These are phyloP conservation scores for Margaritifera margaritifera DNA, from an alignment of 2,888 invertebrate species.

Conservation along the genomic window DNA sequence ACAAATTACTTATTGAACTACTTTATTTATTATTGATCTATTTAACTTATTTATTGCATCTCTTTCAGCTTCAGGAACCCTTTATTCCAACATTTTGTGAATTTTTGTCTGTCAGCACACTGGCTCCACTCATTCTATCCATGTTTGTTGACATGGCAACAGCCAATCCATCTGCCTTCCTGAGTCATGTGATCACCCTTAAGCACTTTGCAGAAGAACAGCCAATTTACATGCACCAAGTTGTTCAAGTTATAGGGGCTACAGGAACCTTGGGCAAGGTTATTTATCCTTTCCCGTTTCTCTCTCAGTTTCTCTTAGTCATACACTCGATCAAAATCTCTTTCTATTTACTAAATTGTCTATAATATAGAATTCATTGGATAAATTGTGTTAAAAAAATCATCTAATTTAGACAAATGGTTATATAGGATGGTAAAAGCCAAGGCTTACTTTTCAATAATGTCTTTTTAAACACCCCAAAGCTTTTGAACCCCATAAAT, in stretches of 20 bases:
- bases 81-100: slow-evolving; percentile 88
- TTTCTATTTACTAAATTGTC: too few species aligned
- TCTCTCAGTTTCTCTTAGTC: too few species aligned
- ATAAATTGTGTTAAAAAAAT: too few species aligned
- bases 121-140: slow-evolving; percentile 80
- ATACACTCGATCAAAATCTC: not conserved
- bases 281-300: slow-evolving; percentile 20
- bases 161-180: slow-evolving; percentile 81
- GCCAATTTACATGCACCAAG: slow-evolving; percentile 62
- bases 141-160: slow-evolving; percentile 85
- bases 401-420: too few species aligned
- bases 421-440: too few species aligned
- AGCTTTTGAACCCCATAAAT: too few species aligned
- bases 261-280: slow-evolving; percentile 72
- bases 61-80: slow-evolving; percentile 81
- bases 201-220: slow-evolving; percentile 75
- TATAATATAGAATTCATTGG: too few species aligned
- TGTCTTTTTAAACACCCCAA: too few species aligned
- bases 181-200: slow-evolving; percentile 82
- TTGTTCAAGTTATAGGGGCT: slow-evolving; percentile 71
- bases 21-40: not conserved
- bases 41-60: slow-evolving; percentile 6
- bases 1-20: too few species aligned
- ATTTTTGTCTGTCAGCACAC: slow-evolving; percentile 80
- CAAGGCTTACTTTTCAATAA: too few species aligned